A percentile compares a stretch with the other conserved stretches of the same genome.
Conservation (phyloP, 2,113 vertebrate genomes). For the Microcebus griseorufus region DNA sequence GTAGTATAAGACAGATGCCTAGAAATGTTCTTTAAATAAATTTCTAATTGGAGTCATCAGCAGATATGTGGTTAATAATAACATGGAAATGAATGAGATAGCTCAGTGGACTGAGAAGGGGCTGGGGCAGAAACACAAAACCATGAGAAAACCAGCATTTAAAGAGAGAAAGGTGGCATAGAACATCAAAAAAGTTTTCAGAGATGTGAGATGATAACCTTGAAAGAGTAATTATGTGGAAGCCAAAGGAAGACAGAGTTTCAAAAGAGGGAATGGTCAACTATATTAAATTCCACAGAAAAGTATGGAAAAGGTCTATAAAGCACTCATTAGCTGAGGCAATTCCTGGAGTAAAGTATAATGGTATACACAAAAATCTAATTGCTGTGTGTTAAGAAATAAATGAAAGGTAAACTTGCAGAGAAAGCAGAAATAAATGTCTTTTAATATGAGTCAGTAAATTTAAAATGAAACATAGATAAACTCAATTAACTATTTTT, state of each 20-base stretch:
- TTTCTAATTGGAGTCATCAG: background rate
- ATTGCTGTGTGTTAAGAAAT: background rate
- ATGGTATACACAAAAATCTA: background rate
- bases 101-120: background rate
- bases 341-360: background rate
- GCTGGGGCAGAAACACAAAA: background rate
- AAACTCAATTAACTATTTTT: slow-evolving; percentile 13
- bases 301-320: background rate
- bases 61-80: background rate
- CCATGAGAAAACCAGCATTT: background rate
- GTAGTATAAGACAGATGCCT: background rate
- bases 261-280: background rate
- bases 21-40: background rate
- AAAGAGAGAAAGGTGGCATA: background rate
- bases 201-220: background rate
- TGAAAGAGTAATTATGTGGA: background rate
- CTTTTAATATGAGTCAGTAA: background rate
- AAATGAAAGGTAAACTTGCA: background rate
- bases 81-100: background rate
- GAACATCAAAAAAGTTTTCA: background rate
- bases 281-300: background rate
- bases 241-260: background rate
- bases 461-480: slow-evolving; percentile 31
- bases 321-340: background rate
- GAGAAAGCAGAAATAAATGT: background rate